Base-by-base conservation (phyloP, 2,797 vertebrate genomes). In the Microtus californicus region DNA sequence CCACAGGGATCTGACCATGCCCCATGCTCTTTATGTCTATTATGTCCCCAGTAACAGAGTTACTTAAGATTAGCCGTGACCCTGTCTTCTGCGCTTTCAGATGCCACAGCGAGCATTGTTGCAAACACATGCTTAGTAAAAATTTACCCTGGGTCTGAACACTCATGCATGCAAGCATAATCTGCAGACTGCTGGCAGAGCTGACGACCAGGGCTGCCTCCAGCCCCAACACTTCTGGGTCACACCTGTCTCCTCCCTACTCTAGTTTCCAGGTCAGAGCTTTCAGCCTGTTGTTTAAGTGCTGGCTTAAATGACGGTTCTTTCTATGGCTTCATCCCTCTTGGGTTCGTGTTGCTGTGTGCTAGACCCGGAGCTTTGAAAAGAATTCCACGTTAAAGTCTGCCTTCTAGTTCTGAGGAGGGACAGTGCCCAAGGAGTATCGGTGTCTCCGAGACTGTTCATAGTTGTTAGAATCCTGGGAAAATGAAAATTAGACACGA, bases 401-500 rank as follows among this genome's bases (percentile, higher is more conserved):
- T 25, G 80, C 17, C 59, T 91, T 91, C 78, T 74, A 63, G 93
- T 95, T 95, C 87, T 83, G 74, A 87, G 83, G 19, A 17, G 48
- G 29, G 29, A 79, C 63, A 48, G 29, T 2, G 14, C 21, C 10
- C 2, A 5, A 91, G 73, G 40, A 89, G 43, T 69, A 25, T 0
- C 6, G 48, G 27, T 87, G 59, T 77, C 40, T 77, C 5, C 3
- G 48, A 37, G 82, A 76, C 56, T 59, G 17, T 43, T 76, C 89
- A 27, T 45, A 34, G 43, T 63, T 76, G 77, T 37, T 40, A 29
- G 71, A 73, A 90, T 77, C 69, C 29, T 59, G 56, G 87, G 81
- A 94, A 74, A 40, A n/a, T 43, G 51, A 45, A 61, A 40, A 74
- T 86, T 73, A 86, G 40, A 80, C 15, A 7, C 15, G 37, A 51